These are phyloP conservation scores for Gibbula magus DNA, from an alignment of 2,888 invertebrate genomes.

Conservation along the genomic window DNA sequence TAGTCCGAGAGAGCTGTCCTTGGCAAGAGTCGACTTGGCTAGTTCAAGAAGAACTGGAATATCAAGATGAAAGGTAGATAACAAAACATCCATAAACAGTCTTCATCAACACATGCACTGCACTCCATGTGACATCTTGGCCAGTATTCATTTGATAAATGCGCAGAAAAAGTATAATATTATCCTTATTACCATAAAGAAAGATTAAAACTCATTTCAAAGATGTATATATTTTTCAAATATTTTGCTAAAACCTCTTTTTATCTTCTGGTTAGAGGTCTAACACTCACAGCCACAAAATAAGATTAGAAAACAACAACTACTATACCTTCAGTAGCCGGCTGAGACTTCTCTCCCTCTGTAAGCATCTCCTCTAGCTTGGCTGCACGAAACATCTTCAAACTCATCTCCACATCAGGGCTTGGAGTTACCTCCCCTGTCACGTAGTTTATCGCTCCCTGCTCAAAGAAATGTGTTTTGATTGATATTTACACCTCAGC, in stretches of 20 bases:
- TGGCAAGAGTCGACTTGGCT: conserved; percentile 76
- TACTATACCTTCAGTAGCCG: conserved; percentile 61
- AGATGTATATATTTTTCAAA: too few species aligned
- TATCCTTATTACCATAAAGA: too few species aligned
- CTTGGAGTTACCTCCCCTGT: conserved; percentile 33
- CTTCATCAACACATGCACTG: background rate
- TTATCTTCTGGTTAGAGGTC: too few species aligned
- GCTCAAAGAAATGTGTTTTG: background rate
- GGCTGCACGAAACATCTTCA: conserved; percentile 67
- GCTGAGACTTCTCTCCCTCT: conserved; percentile 63
- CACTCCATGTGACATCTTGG: background rate
- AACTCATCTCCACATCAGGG: conserved; percentile 49
- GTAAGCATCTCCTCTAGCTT: conserved; percentile 71
- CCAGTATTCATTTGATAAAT: too few species aligned
- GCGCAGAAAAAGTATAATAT: too few species aligned
- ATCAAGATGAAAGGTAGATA: background rate
- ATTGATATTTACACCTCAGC: too few species aligned
- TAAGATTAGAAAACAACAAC: background rate
- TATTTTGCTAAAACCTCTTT: too few species aligned
- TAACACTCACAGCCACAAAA: too few species aligned
- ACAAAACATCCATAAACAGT: background rate
- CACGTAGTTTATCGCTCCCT: conserved; percentile 54
- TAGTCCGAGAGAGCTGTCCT: conserved; percentile 78
- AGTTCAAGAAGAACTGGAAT: conserved; percentile 77
- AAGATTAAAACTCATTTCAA: too few species aligned